Evolutionary conservation across 1,140 invertebrate species (phyloP).

Genomic region (Penaeus japonicus): DNA sequence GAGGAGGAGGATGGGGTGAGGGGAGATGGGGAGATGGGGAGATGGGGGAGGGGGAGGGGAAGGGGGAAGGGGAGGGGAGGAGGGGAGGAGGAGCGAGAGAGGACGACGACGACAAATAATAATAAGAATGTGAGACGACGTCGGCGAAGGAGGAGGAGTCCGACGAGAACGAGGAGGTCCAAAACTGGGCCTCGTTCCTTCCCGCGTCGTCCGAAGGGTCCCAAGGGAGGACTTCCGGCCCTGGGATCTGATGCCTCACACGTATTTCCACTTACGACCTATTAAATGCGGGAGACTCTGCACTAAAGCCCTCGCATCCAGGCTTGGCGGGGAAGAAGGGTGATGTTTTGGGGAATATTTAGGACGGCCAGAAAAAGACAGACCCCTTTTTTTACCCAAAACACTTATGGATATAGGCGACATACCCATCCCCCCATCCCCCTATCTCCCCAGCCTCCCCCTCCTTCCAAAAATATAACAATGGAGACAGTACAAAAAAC

Average conservation of each 20-base stretch:
- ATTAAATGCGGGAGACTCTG: constrained; percentile 25
- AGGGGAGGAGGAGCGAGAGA: too few relatives aligned
- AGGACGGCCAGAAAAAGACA: background rate
- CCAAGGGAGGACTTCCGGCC: background rate
- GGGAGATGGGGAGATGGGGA: too few relatives aligned
- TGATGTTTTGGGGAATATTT: background rate
- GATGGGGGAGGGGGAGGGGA: too few relatives aligned
- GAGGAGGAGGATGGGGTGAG: too few relatives aligned
- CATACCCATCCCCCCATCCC: background rate
- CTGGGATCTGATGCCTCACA: constrained; percentile 21
- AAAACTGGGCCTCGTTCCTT: background rate
- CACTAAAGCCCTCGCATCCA: background rate
- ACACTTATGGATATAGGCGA: too few relatives aligned
- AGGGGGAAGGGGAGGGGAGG: too few relatives aligned
- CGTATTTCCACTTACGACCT: constrained; percentile 39
- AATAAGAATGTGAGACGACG: too few relatives aligned
- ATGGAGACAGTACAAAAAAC: too few relatives aligned
- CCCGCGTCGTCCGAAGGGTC: background rate
- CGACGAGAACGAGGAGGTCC: too few relatives aligned
- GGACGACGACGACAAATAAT: too few relatives aligned
- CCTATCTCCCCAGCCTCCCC: background rate
- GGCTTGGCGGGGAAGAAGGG: background rate
- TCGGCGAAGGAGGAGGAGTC: too few relatives aligned
- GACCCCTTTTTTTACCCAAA: background rate
- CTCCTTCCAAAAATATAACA: too few relatives aligned